Evolutionary conservation across 2,797 vertebrate genomes (phyloP), one percentile per base, ranked within the genome.

Genomic region (Picus viridis): DNA sequence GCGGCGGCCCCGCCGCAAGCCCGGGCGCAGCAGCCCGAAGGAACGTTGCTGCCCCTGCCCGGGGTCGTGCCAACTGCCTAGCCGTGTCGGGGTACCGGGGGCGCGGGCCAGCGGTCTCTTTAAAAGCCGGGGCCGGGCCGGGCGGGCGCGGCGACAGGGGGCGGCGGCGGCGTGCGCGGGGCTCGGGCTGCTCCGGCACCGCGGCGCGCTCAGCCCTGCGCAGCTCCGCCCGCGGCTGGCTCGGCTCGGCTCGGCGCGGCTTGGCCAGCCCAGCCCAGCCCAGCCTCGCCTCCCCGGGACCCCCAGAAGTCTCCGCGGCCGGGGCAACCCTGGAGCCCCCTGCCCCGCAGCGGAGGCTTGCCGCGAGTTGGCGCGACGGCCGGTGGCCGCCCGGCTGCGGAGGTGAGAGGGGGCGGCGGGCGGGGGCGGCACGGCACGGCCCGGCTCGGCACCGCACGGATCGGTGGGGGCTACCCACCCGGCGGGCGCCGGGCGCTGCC

Each of bases 111-210:
- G 90, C 97, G 98, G 97, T 97, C 98, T 98, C 98, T 99, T 99
- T 99, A 99, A 99, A 98, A 98, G 98, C 97, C 83, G 98, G 96
- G 98, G 97, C 93, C 51, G 91, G 73, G 27, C 57, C 13, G 77
- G 80, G 93, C 83, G 96, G 95, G 96, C 96, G 89, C 95, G 97
- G 97, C 96, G 80, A 65, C 69, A 84, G 97, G 98, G 98, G 98
- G 98, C 98, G 98, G 98, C 98, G 97, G 92, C 96, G 96, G 91
- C 92, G 98, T 96, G 98, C 95, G 98, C 98, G 98, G 97, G 97
- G 97, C 98, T 98, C 98, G 98, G 98, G 98, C 97, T 98, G 96
- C 97, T 97, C 97, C 93, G 96, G 97, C 96, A 98, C 98, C 98
- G 90, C 98, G 98, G 97, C 89, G 89, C 97, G 97, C 97, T 95